Evolutionary conservation across 2,797 vertebrate species (phyloP), one percentile per base, ranked within the genome.

Genomic region (Peromyscus aztecus): DNA sequence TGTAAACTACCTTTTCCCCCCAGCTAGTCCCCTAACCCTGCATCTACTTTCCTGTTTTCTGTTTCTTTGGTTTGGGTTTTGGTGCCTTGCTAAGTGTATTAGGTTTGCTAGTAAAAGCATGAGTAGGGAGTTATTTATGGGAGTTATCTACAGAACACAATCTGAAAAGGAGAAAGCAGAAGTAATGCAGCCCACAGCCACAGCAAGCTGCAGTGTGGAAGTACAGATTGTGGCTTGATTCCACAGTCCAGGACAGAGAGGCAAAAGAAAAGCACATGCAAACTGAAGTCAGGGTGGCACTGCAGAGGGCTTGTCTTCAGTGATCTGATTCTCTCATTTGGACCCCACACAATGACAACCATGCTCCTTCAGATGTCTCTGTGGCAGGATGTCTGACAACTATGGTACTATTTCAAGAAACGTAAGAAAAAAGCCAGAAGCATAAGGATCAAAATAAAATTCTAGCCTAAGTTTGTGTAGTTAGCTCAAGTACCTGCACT

Each of bases 361-460:
- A 87, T 21, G 17, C 37, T 77, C 52, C 43, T 89, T 65, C 17
- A 89, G 10, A 86, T 46, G 73, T 95, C 37, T 81, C 43, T 77
- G 71, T 77, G 16, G 90, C 17, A 61, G 73, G n/a, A 84, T 89
- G 34, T 91, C 24, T 89, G 59, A 61, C 14, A 93, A 92, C 69
- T 94, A 6, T 49, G 63, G 17, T 88, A 87, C 21, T 88, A 69
- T 52, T 73, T 71, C 80, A 86, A 93, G 21, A 7, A 75, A 55
- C 1, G 31, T 81, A 52, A 89, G 31, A 81, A 29, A 81, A 94
- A 82, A 91, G 59, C 37, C 37, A 83, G 0, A 93, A 63, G 49
- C 37, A 86, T 34, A 31, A 84, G 13, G 78, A 95, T 82, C 52
- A 93, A 94, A 82, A 67, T 52, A 78, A 91, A 75, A 75, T 6